Evolutionary conservation across 2,113 vertebrate genomes (phyloP), one percentile per base, ranked within the genome.

Genomic region (Pterocles gutturalis): DNA sequence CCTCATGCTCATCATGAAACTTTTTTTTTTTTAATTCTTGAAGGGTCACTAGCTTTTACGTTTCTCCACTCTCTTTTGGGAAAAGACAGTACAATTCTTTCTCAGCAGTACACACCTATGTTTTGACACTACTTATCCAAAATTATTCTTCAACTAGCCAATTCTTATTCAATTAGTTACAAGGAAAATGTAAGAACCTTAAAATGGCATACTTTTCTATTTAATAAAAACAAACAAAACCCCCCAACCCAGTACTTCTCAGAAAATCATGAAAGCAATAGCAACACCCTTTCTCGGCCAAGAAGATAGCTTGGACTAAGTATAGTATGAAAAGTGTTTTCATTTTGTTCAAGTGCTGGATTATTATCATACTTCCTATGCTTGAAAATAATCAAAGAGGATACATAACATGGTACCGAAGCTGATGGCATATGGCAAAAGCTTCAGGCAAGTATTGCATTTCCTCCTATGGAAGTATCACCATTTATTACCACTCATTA

Each of bases 401-500:
- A 38, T 11, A 38, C 29, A 28, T 15, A 73, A 75, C 11, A 71
- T 5, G 8, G 41, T 0, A 10, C 33, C 87, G 58, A 58, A 62
- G 66, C 65, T 86, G 62, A 89, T 29, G 55, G n/a, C 78, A 85
- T 11, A 46, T 0, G 29, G 82, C 72, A 87, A 93, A 80, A 93
- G 61, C 95, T 97, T 70, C 72, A 90, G 90, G 94, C 89, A 87
- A 88, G 25, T 55, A 64, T 2, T 93, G 57, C 46, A 90, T 45
- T 96, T 87, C 89, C 71, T 97, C 76, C 83, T 96, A 91, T 82
- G 91, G 80, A 96, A 92, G 73, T n/a, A 89, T 83, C 87, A 78
- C 41, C 41, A 34, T 95, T 96, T 96, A 98, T 97, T 96, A 97
- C 49, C 45, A 53, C 69, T 98, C 90, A 95, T 97, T 97, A 98